Evolutionary conservation across 2,888 invertebrate species (phyloP), one percentile per base, ranked within the genome.

Genomic region (Imbricaverruca yamaguchii): DNA sequence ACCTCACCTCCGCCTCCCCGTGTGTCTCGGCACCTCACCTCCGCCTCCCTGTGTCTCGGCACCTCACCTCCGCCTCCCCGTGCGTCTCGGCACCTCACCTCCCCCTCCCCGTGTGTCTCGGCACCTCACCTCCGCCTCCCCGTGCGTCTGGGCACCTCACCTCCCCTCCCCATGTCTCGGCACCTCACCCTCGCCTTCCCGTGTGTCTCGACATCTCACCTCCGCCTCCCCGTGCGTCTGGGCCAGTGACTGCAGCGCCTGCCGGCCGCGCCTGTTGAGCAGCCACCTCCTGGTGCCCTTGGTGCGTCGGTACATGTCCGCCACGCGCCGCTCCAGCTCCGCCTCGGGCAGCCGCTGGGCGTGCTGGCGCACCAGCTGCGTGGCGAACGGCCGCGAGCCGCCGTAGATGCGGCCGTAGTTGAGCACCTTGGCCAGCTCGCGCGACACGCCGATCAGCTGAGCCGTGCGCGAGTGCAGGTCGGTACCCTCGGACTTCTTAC

Each of bases 341-440:
- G 89, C 88, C 80, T 91, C 90, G 0, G 92, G 91, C 89, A 97
- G 91, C 0, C 92, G 91, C 0, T 95, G 96, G 88, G 96, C 97
- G 86, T 97, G 98, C 86, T 97, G 96, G 86, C 93, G 93, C 13
- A 98, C 87, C 0, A 98, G 89, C 61, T 93, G 90, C 86, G 96
- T 94, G 0, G 97, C 96, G 87, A 97, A 98, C 85, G 91, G 93
- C 86, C 94, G 93, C 0, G 98, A 98, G 1, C 98, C 98, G 0
- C 96, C 96, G 87, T 99, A 99, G 85, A 99, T 97, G 85, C 99
- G 90, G 0, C 97, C 98, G 87, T 99, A 99, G 88, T 99, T 99
- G 83, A 99, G 86, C 85, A 95, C 92, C 89, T 98, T 99, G 0
- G 99, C 98, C 86, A 98, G 95, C 86, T 96, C 94, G 80, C 99